Evolutionary conservation across 2,888 invertebrate genomes (phyloP).

Genomic region (Chloroclysta siterata): DNA sequence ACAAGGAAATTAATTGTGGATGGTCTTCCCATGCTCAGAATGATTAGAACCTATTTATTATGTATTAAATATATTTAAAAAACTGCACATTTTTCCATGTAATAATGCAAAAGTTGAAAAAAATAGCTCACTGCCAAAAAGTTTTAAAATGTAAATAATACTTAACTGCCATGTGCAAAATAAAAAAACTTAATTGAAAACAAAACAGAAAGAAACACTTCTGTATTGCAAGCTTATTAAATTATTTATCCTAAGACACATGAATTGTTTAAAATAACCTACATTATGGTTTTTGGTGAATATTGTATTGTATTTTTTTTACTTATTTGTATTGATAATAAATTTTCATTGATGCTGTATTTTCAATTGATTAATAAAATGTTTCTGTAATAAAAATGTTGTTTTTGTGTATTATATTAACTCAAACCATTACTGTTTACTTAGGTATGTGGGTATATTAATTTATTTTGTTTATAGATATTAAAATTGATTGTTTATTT

Average conservation of each 20-base stretch:
- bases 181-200: neutral
- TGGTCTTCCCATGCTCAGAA: neutral
- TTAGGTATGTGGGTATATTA: neutral
- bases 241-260: neutral
- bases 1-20: neutral
- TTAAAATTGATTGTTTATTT: too few species aligned
- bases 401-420: conserved; percentile 5
- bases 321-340: conserved; percentile 13
- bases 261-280: neutral
- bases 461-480: too few species aligned
- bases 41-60: neutral
- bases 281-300: neutral
- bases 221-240: neutral
- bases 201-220: too few species aligned
- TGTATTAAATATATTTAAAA: neutral
- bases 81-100: too few species aligned
- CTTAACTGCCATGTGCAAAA: too few species aligned
- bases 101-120: too few species aligned
- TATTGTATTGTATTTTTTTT: conserved; percentile 15
- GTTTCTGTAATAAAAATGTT: conserved; percentile 27
- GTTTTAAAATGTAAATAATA: too few species aligned
- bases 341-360: conserved; percentile 36
- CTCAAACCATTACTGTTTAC: neutral
- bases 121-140: neutral
- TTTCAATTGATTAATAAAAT: conserved; percentile 39